Base-by-base conservation (phyloP, 2,888 invertebrate genomes). In the Ophioninae sp. region DNA sequence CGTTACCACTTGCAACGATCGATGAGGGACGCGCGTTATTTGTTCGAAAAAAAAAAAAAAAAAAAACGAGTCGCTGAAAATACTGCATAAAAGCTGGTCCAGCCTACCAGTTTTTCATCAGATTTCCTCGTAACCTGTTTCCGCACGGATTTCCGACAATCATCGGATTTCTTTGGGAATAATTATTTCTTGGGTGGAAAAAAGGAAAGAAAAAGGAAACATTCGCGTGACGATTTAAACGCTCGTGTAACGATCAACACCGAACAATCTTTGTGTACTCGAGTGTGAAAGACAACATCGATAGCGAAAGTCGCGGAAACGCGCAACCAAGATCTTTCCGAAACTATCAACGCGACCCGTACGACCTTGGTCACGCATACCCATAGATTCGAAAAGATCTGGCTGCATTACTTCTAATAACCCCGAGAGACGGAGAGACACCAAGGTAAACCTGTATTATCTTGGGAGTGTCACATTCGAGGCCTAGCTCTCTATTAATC, bases 1-100 rank as follows among this genome's bases (percentile, higher is more conserved):
- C 37, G 57, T 81, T 57, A 75, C 78, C 39, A 84, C 84, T 79
- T 85, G 84, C 82, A 84, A 82, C 73, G 84, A 84, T 68, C 85
- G 85, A 85, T 82, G 76, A 73, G 83, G 30, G 39, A 70, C 8
- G 17, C 30, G n/a, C 30, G 20, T 41, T 68, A 50, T 68, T 56
- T 57, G 69, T 67, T 77, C 23, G 62, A 21, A 57, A n/a, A n/a
- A n/a, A n/a, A n/a, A n/a, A n/a, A n/a, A n/a, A 74, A 56, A 17
- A 68, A n/a, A 74, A 56, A 17, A 68, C 30, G 30, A n/a, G 7
- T 23, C 7, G 50, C 17, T 30, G 30, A 23, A 44, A 68, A 17
- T 50, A 8, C 68, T 23, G 10, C 23, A 50, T 17, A 68, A 50
- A 21, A 50, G 17, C 13, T 30, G 62, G 23, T 50, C 50, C 50